Base-by-base conservation (phyloP, 2,113 vertebrate species). In the Gallinago paraguaiae region DNA sequence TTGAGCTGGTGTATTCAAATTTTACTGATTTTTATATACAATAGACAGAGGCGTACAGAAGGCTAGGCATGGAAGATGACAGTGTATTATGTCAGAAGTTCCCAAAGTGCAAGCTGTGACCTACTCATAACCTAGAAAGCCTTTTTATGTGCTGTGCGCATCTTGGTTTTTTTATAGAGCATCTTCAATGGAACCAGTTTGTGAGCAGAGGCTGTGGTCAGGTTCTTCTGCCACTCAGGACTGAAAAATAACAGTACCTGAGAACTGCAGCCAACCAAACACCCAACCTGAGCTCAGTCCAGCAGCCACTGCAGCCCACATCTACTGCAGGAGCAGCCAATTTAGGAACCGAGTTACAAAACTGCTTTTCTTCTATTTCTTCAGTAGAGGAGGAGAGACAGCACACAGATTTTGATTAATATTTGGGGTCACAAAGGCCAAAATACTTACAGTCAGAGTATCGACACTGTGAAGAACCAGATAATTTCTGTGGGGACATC, bases 401-500 rank as follows among this genome's bases (percentile, higher is more conserved):
- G 59, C 17, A 70, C 30, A 31, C 19, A 77, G 7, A 30, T 53
- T 86, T 24, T 23, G 23, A 68, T 81, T 11, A 33, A 15, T 18
- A 13, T 4, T 18, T 68, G 30, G 7, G 19, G 59, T 61, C 28
- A 50, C 33, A 43, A 54, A 86, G 27, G 64, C 28, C 50, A 57
- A 74, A 30, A 17, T 80, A 76, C 96, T 98, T 97, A 99, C 99
- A 97, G 43, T 99, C 98, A 6, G 98, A 98, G 28, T 97, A 97
- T 24, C 81, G 97, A 86, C 93, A 97, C 57, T 97, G 79, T 1
- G 97, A 95, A 2, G 98, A 98, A 82, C 98, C 97, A 33, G 98
- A 97, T 35, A 98, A 97, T 95, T 99, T 99, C 97, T 99, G 99
- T 45, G 99, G 98, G 25, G 98, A 98, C 99, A 99, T 99, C 99